Base-by-base conservation (phyloP, 2,797 vertebrate species). In the Chloroceryle amazona region DNA sequence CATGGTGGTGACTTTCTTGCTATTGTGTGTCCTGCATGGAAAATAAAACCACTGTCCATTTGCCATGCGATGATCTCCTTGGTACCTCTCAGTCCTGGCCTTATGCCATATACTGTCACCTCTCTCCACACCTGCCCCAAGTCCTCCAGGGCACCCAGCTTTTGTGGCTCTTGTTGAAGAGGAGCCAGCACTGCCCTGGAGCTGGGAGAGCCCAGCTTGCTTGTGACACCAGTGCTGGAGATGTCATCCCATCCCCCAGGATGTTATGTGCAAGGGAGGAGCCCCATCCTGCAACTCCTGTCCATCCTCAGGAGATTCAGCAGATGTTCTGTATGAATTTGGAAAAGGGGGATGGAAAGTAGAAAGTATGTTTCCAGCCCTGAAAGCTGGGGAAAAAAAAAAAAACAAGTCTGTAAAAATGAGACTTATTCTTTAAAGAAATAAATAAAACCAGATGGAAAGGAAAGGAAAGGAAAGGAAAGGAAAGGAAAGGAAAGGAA, bases 11-110 rank as follows among this genome's bases (percentile, higher is more conserved):
- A 65, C 19, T 39, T 82, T 67, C 75, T 60, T 29, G 55, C 37
- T 70, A 73, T 54, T 0, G 0, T 31, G 25, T 22, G 9, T 7
- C 41, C 14, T 44, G n/a, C 47, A 9, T 9, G 42, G 82, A 86
- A 81, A 90, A 90, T 51, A 55, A 83, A 92, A 57, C 16, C 57
- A 6, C 2, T n/a, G 35, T 41, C 57, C 46, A 15, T 39, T 52
- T 47, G 79, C 68, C 23, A 3, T 1, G 57, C 23, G 55, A 22
- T 25, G n/a, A 44, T 51, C 51, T 61, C 62, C 7, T 2, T 35
- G 46, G 16, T 11, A 28, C 7, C 20, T 21, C 33, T 81, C 31
- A 20, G 9, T 9, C 25, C 41, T 42, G n/a, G 9, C 9, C 5
- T 52, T 20, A 16, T 8, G 28, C 10, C 21, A 3, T 4, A 4